A percentile compares a stretch with the other conserved stretches of the same genome.
Conservation (phyloP, 2,797 vertebrate species). For the Chelonia mydas region DNA sequence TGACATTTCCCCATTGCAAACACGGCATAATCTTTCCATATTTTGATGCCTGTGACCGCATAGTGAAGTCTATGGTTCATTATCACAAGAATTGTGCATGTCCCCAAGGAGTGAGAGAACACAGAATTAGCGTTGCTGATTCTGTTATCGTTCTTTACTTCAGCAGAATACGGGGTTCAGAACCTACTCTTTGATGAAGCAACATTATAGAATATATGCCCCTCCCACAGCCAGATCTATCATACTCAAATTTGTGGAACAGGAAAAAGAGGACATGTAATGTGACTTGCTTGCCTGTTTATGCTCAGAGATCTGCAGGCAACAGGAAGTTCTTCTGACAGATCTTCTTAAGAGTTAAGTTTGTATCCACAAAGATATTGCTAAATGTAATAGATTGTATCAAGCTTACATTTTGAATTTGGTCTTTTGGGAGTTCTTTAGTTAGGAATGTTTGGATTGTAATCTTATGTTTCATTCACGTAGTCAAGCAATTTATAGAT, state of each 20-base stretch:
- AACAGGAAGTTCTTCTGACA: constrained; percentile 65
- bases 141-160: not conserved
- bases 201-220: constrained; percentile 47
- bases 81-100: not conserved
- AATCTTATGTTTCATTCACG: constrained; percentile 62
- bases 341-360: constrained; percentile 42
- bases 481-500: constrained; percentile 57
- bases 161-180: not conserved
- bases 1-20: constrained; percentile 41
- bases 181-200: constrained; percentile 4
- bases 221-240: constrained; percentile 44
- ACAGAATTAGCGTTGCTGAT: not conserved
- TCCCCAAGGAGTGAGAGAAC: not conserved
- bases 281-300: constrained; percentile 57
- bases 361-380: constrained; percentile 42
- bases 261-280: constrained; percentile 58
- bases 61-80: not conserved
- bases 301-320: constrained; percentile 66
- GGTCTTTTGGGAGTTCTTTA: constrained; percentile 30
- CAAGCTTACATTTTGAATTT: constrained; percentile 1
- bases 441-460: constrained; percentile 19
- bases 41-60: constrained; percentile 5
- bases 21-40: constrained; percentile 45
- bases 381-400: constrained; percentile 53
- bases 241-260: constrained; percentile 62